A percentile compares a stretch with the other conserved stretches of the same genome.
These are phyloP conservation scores for Raja brachyura DNA, from an alignment of 2,113 vertebrate genomes.

Conservation along the genomic window DNA sequence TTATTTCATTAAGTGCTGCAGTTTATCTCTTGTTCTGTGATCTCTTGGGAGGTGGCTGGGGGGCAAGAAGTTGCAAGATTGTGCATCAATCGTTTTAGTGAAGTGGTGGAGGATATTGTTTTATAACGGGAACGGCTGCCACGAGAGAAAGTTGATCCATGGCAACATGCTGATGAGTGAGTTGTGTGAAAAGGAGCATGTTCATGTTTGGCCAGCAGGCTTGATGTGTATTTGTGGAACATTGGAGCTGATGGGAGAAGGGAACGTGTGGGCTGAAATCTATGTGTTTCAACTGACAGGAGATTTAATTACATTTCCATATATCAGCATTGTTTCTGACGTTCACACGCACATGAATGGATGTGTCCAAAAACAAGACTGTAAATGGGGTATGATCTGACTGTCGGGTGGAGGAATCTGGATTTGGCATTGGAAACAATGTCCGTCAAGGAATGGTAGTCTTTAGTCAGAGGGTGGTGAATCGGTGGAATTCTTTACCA, in stretches of 20 bases:
- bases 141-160: background rate
- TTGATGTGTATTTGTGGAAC: background rate
- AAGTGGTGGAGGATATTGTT: background rate
- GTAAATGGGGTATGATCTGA: background rate
- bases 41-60: background rate
- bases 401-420: background rate
- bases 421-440: conserved; percentile 3
- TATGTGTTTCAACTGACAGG: background rate
- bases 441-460: background rate
- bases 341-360: background rate
- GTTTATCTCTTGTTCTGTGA: background rate
- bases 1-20: background rate
- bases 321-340: conserved; percentile 6
- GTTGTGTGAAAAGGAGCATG: background rate
- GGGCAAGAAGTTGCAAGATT: background rate
- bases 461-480: too few species aligned
- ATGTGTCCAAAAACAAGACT: background rate
- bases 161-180: background rate
- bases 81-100: background rate
- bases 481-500: too few species aligned
- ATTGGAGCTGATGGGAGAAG: conserved; percentile 1
- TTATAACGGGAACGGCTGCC: background rate
- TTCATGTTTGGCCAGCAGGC: background rate
- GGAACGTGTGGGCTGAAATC: background rate
- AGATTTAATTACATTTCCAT: conserved; percentile 32